Conservation (phyloP, 2,888 invertebrate species). For the Plagiodera versicolora region DNA sequence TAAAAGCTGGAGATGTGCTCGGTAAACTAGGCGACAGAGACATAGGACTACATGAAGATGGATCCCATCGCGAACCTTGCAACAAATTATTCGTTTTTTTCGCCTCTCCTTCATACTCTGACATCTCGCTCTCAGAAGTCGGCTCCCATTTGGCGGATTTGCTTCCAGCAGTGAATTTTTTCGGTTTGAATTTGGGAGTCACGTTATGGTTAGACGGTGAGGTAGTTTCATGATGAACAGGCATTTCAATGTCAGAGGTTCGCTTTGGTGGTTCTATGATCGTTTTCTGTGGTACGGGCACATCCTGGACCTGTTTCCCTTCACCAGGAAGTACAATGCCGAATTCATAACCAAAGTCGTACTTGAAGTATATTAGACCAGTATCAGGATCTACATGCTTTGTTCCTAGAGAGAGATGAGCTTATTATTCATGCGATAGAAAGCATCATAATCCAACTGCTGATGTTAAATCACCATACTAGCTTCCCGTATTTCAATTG, state of each 20-base stretch:
- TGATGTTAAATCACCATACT: background rate
- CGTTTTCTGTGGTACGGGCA: constrained; percentile 54
- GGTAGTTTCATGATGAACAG: constrained; percentile 66
- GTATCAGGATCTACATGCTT: constrained; percentile 77
- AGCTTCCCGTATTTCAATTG: too few species aligned
- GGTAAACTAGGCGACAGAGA: constrained; percentile 64
- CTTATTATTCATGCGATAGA: background rate
- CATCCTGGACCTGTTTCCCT: constrained; percentile 57
- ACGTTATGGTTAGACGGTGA: constrained; percentile 31
- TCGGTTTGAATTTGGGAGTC: constrained; percentile 52
- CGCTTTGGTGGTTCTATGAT: constrained; percentile 59
- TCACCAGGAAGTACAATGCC: constrained; percentile 72
- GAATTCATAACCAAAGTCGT: constrained; percentile 80
- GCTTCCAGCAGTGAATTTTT: constrained; percentile 49
- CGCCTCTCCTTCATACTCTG: constrained; percentile 59
- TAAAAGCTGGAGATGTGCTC: constrained; percentile 60
- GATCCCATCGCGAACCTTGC: constrained; percentile 52
- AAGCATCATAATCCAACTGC: background rate
- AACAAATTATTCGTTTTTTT: constrained; percentile 49
- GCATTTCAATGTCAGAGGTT: constrained; percentile 65
- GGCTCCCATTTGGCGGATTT: constrained; percentile 65
- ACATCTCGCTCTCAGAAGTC: constrained; percentile 65
- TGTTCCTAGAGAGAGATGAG: constrained; percentile 60
- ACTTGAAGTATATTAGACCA: constrained; percentile 78
- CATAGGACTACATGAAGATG: constrained; percentile 60